Base-by-base conservation (phyloP, 2,797 vertebrate species). In the Cossypha heuglini region DNA sequence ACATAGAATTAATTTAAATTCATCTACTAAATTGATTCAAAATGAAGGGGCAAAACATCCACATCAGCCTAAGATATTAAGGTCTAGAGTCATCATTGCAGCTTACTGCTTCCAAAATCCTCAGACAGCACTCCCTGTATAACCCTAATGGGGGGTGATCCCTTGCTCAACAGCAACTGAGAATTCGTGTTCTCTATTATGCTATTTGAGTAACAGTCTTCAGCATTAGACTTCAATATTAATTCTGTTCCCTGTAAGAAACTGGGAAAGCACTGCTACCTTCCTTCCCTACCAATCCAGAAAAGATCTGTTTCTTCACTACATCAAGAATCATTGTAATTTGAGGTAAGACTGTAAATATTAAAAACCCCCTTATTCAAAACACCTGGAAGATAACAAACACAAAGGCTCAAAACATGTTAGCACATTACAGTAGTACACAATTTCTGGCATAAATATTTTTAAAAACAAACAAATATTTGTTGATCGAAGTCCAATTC, bases 361-460 rank as follows among this genome's bases (percentile, higher is more conserved):
- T n/a, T 12, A 49, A 72, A 75, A 24, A 33, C 28, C 45, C 21
- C 45, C 8, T 73, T 13, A 35, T 10, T 82, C 28, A 67, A 49
- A 85, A 24, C 21, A 28, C 13, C 31, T 72, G 13, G 25, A 86
- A 75, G 29, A 68, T 9, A 45, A 35, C 28, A 84, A 67, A 73
- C 4, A 7, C 1, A 1, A 61, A 68, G 25, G 35, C 58, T 71
- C 31, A 42, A 58, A 79, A 78, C 6, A 24, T 1, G 10, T 29
- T 31, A 37, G 54, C 20, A 29, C 5, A 5, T 46, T 49, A 68
- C 3, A 1, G 33, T 9, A 68, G 38, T 0, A 0, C 31, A 35
- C 37, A 67, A 71, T n/a, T 78, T 72, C 54, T 66, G 14, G 51
- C 58, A 54, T 13, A 66, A 55, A 5, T 48, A 61, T 37, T 37